Evolutionary conservation across 2,888 invertebrate species (phyloP).

Genomic region (Trisateles emortualis): DNA sequence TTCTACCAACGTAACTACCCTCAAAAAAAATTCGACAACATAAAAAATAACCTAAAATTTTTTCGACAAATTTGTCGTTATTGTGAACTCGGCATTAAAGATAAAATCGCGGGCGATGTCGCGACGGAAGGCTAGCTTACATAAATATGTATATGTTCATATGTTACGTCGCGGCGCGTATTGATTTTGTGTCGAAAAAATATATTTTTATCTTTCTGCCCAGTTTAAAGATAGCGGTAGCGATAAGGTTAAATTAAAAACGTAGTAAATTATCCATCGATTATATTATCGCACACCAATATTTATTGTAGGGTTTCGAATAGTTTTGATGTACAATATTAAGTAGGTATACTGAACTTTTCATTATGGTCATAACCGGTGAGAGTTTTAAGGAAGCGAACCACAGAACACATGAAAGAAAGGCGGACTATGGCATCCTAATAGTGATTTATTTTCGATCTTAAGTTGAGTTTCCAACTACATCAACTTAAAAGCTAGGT

Average conservation of each 20-base stretch:
- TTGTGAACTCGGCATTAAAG: slow-evolving; percentile 25
- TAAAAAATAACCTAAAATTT: neutral
- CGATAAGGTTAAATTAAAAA: slow-evolving; percentile 80
- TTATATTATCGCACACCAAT: slow-evolving; percentile 52
- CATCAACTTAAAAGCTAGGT: too few species aligned
- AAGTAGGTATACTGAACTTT: neutral
- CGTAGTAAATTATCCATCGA: slow-evolving; percentile 67
- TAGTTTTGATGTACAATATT: slow-evolving; percentile 8
- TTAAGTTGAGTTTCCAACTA: too few species aligned
- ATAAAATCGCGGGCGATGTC: slow-evolving; percentile 40
- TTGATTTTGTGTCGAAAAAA: slow-evolving; percentile 74
- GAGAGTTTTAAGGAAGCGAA: too few species aligned
- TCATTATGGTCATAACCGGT: too few species aligned
- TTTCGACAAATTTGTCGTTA: slow-evolving; percentile 1
- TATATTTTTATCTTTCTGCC: slow-evolving; percentile 70
- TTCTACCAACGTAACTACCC: too few species aligned
- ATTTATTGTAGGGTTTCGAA: slow-evolving; percentile 13
- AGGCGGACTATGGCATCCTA: too few species aligned
- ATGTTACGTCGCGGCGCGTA: slow-evolving; percentile 47
- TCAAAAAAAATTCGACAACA: neutral
- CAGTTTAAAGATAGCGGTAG: slow-evolving; percentile 71
- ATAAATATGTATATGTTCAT: slow-evolving; percentile 42
- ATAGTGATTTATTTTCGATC: too few species aligned
- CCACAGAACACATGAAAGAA: too few species aligned
- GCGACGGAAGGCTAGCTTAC: slow-evolving; percentile 30